These are phyloP conservation scores for Apostichopus leukothele DNA, from an alignment of 53 echinoderm and acorn worm genomes.

Conservation along the genomic window DNA sequence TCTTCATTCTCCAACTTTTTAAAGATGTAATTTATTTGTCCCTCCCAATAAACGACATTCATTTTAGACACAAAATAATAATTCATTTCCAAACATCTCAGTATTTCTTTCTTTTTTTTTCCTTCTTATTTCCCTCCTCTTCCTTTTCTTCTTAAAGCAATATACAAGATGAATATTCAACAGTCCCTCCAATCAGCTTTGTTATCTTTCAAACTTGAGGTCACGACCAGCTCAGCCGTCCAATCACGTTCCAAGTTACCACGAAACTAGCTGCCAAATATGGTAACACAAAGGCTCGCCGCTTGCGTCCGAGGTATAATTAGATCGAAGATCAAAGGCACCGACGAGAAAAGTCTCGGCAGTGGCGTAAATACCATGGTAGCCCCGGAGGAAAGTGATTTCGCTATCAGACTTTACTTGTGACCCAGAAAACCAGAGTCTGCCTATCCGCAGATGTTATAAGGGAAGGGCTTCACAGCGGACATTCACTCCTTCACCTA, in stretches of 20 bases:
- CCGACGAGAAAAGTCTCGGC: conserved; percentile 33
- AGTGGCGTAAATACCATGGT: conserved; percentile 47
- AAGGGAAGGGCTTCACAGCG: conserved; percentile 1
- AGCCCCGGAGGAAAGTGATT: conserved; percentile 38
- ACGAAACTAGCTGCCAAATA: conserved; percentile 22
- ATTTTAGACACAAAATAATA: conserved; percentile 41
- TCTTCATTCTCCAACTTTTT: not conserved
- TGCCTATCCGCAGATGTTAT: conserved; percentile 29
- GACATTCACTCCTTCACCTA: conserved; percentile 13
- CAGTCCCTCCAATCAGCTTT: not conserved
- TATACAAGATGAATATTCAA: conserved; percentile 25
- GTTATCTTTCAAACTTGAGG: conserved; percentile 4
- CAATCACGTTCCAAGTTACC: conserved; percentile 29
- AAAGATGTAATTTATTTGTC: conserved; percentile 17
- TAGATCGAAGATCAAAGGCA: conserved; percentile 49
- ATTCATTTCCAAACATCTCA: conserved; percentile 28
- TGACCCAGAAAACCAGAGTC: conserved; percentile 41
- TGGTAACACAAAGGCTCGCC: conserved; percentile 45
- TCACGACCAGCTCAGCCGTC: conserved; percentile 15
- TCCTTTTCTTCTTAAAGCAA: not conserved
- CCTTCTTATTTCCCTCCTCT: too few species aligned
- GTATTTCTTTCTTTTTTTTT: too few species aligned
- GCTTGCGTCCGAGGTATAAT: conserved; percentile 43
- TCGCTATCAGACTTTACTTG: conserved; percentile 21
- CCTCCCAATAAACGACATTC: conserved; percentile 37